Evolutionary conservation across 1,140 invertebrate species (phyloP), one percentile per base, ranked within the genome.

Genomic region (Stenopsyche tienmushanensis): DNA sequence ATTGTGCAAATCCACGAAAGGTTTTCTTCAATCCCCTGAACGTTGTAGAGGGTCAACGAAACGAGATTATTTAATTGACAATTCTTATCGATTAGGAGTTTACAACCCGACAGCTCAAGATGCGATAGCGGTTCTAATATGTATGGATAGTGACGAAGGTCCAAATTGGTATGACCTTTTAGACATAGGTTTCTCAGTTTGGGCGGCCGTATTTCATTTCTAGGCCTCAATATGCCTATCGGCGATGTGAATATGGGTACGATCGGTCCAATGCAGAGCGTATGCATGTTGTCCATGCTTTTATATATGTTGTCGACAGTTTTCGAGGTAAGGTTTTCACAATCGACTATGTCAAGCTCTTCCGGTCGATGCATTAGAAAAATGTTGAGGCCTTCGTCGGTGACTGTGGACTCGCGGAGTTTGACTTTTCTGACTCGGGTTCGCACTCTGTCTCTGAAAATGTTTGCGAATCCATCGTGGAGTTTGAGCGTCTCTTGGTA

Each of bases 91-190:
- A 81, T 82, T 18, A 85, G 74, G 59, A 84, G 79, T 64, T 79
- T 78, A 72, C 89, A 92, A 65, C 88, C 85, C 0, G 91, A 92
- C 44, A 96, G 76, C 75, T 96, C 92, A 41, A 96, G 77, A 73
- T 92, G 84, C 20, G 84, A 87, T 10, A 96, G 76, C 42, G 86
- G 83, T 3, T 78, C 72, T 26, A 91, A 69, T 18, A 86, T 80
- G 54, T 80, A 79, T 23, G 88, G 70, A 15, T 47, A 47, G 10
- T 2, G 20, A 3, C 91, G 76, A 3, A 86, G 68, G 29, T 83
- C 66, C 49, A 83, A 82, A 13, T 82, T 72, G n/a, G 76, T 72
- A 2, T 85, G 72, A 29, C 83, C 78, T 60, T 83, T 81, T 5
- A 92, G 75, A 3, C 84, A 82, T 20, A 93, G 78, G 53, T 83